Percentiles rank a stretch among this genome's conserved stretches.
Evolutionary conservation across 2,113 vertebrate genomes (phyloP).

Genomic region (cattle (Bos taurus)): DNA sequence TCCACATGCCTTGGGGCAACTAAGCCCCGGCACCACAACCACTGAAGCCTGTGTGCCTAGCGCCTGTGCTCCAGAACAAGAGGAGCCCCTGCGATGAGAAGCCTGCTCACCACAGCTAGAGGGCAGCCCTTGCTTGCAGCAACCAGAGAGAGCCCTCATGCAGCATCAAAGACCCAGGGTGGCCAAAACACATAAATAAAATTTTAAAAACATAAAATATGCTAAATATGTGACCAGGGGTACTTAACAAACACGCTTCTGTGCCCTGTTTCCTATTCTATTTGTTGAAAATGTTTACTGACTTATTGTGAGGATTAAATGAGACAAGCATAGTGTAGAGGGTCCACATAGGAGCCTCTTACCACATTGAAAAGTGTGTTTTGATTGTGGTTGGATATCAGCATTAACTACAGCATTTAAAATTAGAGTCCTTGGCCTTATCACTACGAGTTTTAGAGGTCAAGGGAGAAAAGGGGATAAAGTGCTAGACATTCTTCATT

Average conservation of each 20-base stretch:
- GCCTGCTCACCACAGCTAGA: rapidly evolving
- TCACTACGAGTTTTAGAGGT: neutral
- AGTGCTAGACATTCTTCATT: neutral
- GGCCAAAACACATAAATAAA: neutral
- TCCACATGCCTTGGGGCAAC: neutral
- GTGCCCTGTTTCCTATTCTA: neutral
- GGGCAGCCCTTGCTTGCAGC: neutral
- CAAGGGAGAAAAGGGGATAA: neutral
- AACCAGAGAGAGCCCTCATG: neutral
- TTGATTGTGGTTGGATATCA: neutral
- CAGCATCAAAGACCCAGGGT: neutral
- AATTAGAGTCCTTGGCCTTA: neutral
- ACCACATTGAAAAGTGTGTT: neutral
- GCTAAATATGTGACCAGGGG: neutral
- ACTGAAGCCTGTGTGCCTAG: too few relatives aligned
- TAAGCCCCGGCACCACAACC: neutral
- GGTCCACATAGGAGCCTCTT: neutral
- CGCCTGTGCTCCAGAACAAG: neutral
- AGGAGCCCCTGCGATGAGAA: neutral
- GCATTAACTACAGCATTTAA: neutral
- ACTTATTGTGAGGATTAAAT: neutral
- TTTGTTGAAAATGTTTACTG: neutral
- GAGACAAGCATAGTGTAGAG: neutral
- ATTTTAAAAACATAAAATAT: neutral
- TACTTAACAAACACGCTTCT: neutral